These are phyloP conservation scores for Brienomyrus brachyistius DNA, from an alignment of 2,113 vertebrate genomes.

Conservation along the genomic window DNA sequence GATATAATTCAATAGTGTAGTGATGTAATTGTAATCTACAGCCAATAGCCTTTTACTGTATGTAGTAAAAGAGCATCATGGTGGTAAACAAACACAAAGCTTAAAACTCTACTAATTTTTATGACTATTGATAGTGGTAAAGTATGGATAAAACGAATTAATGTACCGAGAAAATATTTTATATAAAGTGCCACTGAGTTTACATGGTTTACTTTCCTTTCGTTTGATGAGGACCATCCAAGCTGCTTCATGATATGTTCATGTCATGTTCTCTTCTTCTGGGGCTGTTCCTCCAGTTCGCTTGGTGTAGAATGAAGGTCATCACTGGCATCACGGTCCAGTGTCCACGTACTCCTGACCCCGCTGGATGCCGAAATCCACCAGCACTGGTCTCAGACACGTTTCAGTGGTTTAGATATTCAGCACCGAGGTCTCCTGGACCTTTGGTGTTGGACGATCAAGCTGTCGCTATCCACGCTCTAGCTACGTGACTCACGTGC, in stretches of 20 bases:
- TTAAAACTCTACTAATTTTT: constrained; percentile 1
- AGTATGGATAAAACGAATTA: neutral
- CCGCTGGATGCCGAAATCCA: neutral
- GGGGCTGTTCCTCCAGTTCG: neutral
- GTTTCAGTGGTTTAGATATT: neutral
- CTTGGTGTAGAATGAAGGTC: neutral
- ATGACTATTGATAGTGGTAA: constrained; percentile 11
- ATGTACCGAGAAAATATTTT: constrained; percentile 6
- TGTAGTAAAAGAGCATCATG: neutral
- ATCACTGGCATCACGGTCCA: neutral
- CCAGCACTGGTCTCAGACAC: neutral
- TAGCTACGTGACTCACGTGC: neutral
- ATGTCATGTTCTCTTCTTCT: neutral
- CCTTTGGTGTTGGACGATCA: neutral
- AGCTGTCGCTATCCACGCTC: neutral
- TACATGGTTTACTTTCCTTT: neutral
- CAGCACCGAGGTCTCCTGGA: neutral
- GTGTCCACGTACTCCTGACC: neutral
- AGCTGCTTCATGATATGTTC: constrained; percentile 17
- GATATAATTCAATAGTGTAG: neutral
- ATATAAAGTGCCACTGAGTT: constrained; percentile 19
- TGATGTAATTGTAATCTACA: neutral
- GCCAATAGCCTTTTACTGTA: constrained; percentile 11
- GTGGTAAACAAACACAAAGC: neutral
- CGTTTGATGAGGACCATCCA: constrained; percentile 13